phyloP scores from a whole-genome alignment of 2,888 invertebrate species.

The Poecilobothrus nobilitatus region DNA sequence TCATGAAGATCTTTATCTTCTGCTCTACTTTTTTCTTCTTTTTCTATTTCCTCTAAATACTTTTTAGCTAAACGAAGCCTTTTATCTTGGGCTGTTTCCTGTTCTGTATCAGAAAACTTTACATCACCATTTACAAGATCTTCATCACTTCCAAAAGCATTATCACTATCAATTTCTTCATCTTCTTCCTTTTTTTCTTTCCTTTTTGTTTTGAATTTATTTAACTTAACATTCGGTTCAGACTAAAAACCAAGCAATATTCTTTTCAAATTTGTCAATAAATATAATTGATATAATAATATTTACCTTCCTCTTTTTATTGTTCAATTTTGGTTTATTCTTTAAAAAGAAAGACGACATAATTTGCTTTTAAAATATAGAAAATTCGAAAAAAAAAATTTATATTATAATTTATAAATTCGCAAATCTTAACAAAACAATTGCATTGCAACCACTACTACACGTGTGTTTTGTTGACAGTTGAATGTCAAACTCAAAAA shows the following conservation, averaged over 20 bases:
- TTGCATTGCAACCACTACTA: not conserved
- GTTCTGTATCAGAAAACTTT: constrained; percentile 38
- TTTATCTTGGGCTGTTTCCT: constrained; percentile 83
- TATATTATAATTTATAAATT: too few relatives aligned
- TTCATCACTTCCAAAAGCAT: constrained; percentile 50
- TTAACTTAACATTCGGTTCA: constrained; percentile 19
- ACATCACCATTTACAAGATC: constrained; percentile 24
- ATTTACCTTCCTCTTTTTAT: constrained; percentile 48
- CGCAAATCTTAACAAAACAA: not conserved
- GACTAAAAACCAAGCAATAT: constrained; percentile 15
- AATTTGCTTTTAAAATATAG: constrained; percentile 2
- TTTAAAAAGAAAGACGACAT: constrained; percentile 54
- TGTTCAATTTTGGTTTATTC: constrained; percentile 49
- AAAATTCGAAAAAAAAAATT: too few relatives aligned
- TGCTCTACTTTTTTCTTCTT: constrained; percentile 62
- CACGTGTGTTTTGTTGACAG: not conserved
- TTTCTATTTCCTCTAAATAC: constrained; percentile 78
- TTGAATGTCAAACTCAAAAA: too few relatives aligned
- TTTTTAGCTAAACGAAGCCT: constrained; percentile 81
- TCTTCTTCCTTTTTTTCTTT: constrained; percentile 42
- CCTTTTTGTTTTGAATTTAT: constrained; percentile 25
- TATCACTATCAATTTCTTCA: constrained; percentile 59
- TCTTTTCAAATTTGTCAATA: not conserved
- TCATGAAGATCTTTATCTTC: constrained; percentile 56
- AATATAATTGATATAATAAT: constrained; percentile 12